Evolutionary conservation across 2,797 vertebrate species (phyloP).

Genomic region (Borostomias antarcticus): DNA sequence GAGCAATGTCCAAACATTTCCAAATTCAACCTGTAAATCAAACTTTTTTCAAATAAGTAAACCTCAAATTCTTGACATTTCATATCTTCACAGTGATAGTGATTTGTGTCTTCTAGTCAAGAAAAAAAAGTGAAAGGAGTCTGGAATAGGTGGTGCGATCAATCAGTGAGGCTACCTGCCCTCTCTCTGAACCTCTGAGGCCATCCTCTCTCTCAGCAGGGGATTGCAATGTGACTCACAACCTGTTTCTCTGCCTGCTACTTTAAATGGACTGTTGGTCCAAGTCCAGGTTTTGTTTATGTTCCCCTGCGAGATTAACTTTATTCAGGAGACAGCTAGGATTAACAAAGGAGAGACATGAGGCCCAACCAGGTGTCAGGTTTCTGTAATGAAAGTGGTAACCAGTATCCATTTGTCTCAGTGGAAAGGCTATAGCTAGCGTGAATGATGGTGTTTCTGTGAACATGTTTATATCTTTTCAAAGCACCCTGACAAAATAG

Average conservation of each 20-base stretch:
- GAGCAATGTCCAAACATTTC: background rate
- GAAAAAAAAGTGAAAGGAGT: too few relatives aligned
- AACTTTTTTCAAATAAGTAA: too few relatives aligned
- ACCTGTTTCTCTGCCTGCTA: constrained; percentile 11
- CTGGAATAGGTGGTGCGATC: background rate
- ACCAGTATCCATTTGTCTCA: too few relatives aligned
- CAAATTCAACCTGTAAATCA: too few relatives aligned
- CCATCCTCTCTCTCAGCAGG: background rate
- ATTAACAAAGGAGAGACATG: constrained; percentile 52
- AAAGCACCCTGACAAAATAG: background rate
- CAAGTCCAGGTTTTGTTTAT: constrained; percentile 25
- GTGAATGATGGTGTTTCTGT: background rate
- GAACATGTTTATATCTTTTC: background rate
- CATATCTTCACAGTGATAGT: too few relatives aligned
- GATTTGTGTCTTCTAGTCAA: too few relatives aligned
- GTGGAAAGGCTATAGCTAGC: background rate
- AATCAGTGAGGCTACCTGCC: background rate
- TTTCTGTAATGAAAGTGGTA: too few relatives aligned
- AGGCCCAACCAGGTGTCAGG: too few relatives aligned
- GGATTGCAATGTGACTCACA: background rate
- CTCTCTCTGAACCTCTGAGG: background rate
- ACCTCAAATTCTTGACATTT: too few relatives aligned
- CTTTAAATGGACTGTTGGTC: constrained; percentile 65
- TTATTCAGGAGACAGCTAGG: constrained; percentile 18
- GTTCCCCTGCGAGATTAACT: constrained; percentile 23